A percentile compares a stretch with the other conserved stretches of the same genome.
Evolutionary conservation across 2,888 invertebrate genomes (phyloP).

Genomic region (Mythimna albipuncta): DNA sequence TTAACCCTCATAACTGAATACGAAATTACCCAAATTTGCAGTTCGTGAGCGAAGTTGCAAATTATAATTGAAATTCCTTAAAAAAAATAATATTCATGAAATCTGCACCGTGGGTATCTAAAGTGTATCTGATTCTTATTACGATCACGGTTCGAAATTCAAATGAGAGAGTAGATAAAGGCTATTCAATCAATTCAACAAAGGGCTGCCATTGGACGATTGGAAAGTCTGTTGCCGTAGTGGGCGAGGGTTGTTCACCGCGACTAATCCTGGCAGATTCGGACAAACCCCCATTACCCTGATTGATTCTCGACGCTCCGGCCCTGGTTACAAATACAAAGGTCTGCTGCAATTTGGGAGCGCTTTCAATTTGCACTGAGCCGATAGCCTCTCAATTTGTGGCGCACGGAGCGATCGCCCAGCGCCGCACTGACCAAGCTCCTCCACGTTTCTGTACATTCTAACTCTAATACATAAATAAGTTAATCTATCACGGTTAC

Average conservation of each 20-base stretch:
- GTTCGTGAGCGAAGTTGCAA: slow-evolving; percentile 45
- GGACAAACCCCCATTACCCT: slow-evolving; percentile 86
- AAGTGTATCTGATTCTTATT: slow-evolving; percentile 50
- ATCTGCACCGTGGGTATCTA: slow-evolving; percentile 23
- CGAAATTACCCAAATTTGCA: slow-evolving; percentile 54
- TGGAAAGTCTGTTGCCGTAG: slow-evolving; percentile 74
- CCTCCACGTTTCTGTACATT: slow-evolving; percentile 39
- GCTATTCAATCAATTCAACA: slow-evolving; percentile 78
- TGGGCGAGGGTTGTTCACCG: slow-evolving; percentile 73
- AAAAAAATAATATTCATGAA: slow-evolving; percentile 44
- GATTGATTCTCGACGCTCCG: slow-evolving; percentile 86
- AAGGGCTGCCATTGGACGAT: slow-evolving; percentile 73
- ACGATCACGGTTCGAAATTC: slow-evolving; percentile 49
- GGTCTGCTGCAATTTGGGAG: slow-evolving; percentile 84
- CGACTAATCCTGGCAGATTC: slow-evolving; percentile 85
- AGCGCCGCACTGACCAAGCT: slow-evolving; percentile 53
- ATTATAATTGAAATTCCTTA: slow-evolving; percentile 43
- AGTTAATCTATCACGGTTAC: slow-evolving; percentile 3
- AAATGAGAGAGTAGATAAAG: slow-evolving; percentile 63
- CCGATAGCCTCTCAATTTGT: slow-evolving; percentile 83
- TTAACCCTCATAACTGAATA: slow-evolving; percentile 53
- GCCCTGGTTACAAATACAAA: slow-evolving; percentile 87
- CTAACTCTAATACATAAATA: slow-evolving; percentile 20
- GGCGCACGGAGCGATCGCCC: slow-evolving; percentile 72
- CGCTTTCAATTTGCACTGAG: slow-evolving; percentile 88